Percentiles rank a stretch among this genome's conserved stretches.
phyloP scores from a whole-genome alignment of 1,140 invertebrate genomes.

The Leucophenga varia region DNA sequence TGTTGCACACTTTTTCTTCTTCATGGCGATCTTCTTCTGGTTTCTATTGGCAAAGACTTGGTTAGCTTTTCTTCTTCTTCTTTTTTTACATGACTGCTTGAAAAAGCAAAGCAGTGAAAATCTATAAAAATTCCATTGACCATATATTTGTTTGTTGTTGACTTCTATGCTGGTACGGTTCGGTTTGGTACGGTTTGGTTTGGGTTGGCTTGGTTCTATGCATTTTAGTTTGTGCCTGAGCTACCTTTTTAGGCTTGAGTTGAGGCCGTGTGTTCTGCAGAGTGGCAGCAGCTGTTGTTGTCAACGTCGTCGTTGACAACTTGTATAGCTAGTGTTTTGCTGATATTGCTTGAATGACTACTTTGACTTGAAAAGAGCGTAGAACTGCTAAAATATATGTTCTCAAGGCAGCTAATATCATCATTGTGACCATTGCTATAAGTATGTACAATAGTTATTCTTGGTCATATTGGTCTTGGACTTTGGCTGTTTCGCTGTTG shows the following conservation, averaged over 20 bases:
- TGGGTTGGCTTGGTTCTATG: conserved; percentile 15
- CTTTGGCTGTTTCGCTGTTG: conserved; percentile 13
- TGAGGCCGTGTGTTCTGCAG: background rate
- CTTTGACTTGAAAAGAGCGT: no score
- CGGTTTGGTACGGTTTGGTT: no score
- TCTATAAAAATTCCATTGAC: conserved; percentile 54
- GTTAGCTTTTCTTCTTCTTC: no score
- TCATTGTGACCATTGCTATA: conserved; percentile 42
- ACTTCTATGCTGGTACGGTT: no score
- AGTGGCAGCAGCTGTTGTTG: conserved; percentile 50
- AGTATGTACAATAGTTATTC: conserved; percentile 15
- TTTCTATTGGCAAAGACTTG: no score
- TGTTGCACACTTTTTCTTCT: conserved; percentile 41
- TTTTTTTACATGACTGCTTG: no score
- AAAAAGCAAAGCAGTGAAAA: conserved; percentile 27
- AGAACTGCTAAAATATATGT: no score
- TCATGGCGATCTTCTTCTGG: no score
- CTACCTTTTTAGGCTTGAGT: conserved; percentile 6
- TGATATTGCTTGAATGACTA: no score
- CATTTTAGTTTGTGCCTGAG: conserved; percentile 7
- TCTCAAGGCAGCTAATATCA: no score
- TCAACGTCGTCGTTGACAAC: conserved; percentile 40
- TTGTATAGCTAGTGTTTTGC: conserved; percentile 24
- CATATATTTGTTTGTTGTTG: conserved; percentile 51
- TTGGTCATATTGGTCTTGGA: background rate